Evolutionary conservation across 2,888 invertebrate species (phyloP).

Genomic region (Thelaira solivaga): DNA sequence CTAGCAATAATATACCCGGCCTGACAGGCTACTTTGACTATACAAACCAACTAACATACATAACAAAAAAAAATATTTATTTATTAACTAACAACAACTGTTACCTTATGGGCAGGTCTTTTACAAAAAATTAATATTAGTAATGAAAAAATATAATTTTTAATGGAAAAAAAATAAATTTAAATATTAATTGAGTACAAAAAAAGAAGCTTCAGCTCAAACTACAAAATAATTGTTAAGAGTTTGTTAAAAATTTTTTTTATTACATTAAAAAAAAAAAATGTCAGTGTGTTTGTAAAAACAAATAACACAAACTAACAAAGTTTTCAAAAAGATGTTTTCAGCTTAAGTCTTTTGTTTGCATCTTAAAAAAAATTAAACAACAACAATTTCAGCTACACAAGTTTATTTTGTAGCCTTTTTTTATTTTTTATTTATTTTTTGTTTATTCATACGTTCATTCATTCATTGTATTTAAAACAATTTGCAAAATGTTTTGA

Average conservation of each 20-base stretch:
- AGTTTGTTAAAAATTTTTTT: too few species aligned
- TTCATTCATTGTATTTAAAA: background rate
- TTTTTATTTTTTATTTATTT: too few species aligned
- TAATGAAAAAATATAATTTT: background rate
- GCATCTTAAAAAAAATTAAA: background rate
- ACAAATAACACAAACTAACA: background rate
- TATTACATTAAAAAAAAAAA: background rate
- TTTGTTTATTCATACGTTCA: background rate
- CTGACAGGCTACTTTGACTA: background rate
- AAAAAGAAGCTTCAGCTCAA: conserved; percentile 27
- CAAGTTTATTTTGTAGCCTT: too few species aligned
- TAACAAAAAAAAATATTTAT: conserved; percentile 24
- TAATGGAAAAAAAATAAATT: conserved; percentile 24
- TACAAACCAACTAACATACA: conserved; percentile 4
- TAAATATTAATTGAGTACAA: conserved; percentile 26
- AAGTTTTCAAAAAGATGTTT: background rate
- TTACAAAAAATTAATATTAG: conserved; percentile 25
- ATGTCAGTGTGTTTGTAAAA: background rate
- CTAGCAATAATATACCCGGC: conserved; percentile 11
- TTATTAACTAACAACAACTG: conserved; percentile 30
- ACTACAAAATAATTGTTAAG: conserved; percentile 33
- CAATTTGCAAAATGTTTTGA: conserved; percentile 1
- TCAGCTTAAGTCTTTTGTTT: conserved; percentile 35
- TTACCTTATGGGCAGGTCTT: conserved; percentile 22
- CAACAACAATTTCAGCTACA: too few species aligned